Evolutionary conservation across 2,113 vertebrate species (phyloP).

Genomic region (Balaenoptera acutorostrata): DNA sequence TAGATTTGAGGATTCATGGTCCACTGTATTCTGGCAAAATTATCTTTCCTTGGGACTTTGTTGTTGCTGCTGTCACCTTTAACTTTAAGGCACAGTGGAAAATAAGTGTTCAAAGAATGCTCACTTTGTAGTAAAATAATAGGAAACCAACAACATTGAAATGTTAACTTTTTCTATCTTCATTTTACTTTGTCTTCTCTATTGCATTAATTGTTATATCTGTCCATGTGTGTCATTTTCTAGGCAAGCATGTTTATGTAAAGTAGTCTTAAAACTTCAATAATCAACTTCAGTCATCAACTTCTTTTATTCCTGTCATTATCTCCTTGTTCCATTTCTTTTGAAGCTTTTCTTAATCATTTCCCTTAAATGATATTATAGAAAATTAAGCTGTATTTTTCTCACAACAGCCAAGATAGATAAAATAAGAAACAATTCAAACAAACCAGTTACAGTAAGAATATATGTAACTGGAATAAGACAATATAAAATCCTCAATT

Average conservation of each 20-base stretch:
- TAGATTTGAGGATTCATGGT: not conserved
- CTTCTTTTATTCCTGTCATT: not conserved
- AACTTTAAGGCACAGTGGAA: not conserved
- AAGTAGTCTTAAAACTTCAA: not conserved
- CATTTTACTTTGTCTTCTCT: not conserved
- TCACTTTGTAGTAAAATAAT: not conserved
- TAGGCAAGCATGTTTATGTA: not conserved
- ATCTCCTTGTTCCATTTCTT: not conserved
- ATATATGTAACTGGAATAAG: not conserved
- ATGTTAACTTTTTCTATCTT: not conserved
- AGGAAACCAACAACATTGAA: not conserved
- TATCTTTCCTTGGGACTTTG: not conserved
- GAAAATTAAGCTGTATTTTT: not conserved
- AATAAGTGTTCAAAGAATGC: not conserved
- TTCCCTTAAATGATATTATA: not conserved
- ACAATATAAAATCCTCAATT: not conserved
- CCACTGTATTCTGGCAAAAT: not conserved
- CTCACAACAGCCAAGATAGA: not conserved
- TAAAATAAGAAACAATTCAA: not conserved
- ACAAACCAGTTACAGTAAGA: not conserved
- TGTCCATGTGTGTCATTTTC: not conserved
- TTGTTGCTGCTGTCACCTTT: not conserved
- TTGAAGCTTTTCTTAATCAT: not conserved
- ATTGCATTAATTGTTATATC: not conserved
- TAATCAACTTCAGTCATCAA: not conserved